Percentiles rank a stretch among this genome's conserved stretches.
phyloP scores from a whole-genome alignment of 2,113 vertebrate species.

The Toxotes jaculatrix region DNA sequence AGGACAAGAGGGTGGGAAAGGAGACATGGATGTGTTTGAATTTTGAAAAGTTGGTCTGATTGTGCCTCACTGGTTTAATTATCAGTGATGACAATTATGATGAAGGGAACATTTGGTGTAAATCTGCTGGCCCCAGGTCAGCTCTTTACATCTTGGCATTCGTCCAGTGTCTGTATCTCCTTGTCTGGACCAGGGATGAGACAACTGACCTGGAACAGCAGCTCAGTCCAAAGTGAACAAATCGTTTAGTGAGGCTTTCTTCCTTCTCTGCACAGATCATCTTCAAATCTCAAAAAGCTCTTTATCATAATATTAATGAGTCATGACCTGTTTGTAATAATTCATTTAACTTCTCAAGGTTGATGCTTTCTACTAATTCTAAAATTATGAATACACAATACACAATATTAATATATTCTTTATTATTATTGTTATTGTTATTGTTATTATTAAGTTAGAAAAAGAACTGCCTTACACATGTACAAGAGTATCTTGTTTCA shows the following conservation, averaged over 20 bases:
- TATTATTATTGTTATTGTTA: too few relatives aligned
- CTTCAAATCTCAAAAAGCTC: neutral
- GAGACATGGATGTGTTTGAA: neutral
- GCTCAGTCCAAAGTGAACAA: conserved; percentile 6
- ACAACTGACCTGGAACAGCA: conserved; percentile 4
- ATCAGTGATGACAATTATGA: neutral
- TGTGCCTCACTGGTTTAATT: neutral
- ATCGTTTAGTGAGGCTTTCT: neutral
- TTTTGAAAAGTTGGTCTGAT: conserved; percentile 13
- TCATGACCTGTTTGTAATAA: neutral
- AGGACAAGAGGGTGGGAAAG: neutral
- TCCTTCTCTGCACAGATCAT: neutral
- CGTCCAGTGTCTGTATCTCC: neutral
- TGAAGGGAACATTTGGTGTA: conserved; percentile 8
- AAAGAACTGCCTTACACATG: neutral
- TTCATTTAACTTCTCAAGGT: neutral
- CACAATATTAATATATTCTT: neutral
- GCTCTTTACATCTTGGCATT: neutral
- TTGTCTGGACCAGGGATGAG: neutral
- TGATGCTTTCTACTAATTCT: too few relatives aligned
- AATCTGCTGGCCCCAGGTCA: conserved; percentile 16
- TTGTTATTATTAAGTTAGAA: neutral
- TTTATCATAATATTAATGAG: neutral
- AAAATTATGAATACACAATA: too few relatives aligned
- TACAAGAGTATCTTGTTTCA: neutral